phyloP scores from a whole-genome alignment of 2,888 invertebrate genomes.

The Eupeodes luniger region DNA sequence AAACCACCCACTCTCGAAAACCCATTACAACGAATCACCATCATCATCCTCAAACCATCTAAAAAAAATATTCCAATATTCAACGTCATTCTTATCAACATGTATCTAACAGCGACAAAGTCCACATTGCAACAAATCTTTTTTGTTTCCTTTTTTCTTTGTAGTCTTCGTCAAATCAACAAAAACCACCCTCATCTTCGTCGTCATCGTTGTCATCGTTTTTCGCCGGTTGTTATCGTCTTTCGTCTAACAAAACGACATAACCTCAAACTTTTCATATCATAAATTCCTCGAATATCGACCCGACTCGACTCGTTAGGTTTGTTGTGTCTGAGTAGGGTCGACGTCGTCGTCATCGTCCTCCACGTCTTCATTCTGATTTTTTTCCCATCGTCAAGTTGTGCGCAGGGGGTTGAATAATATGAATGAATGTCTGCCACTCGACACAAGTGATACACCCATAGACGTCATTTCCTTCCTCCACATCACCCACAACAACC shows the following conservation, averaged over 20 bases:
- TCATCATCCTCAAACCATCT: neutral
- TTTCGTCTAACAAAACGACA: neutral
- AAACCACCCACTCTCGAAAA: neutral
- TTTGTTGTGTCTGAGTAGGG: slow-evolving; percentile 75
- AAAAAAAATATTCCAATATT: slow-evolving; percentile 28
- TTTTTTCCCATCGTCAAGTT: slow-evolving; percentile 50
- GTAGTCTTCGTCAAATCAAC: slow-evolving; percentile 7
- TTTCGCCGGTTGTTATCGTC: too few species aligned
- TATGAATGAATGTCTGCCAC: slow-evolving; percentile 73
- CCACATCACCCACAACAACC: neutral
- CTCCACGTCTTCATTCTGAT: slow-evolving; percentile 47
- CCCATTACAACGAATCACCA: neutral
- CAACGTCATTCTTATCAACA: slow-evolving; percentile 72
- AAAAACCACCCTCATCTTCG: neutral
- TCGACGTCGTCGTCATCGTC: slow-evolving; percentile 24
- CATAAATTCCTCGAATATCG: slow-evolving; percentile 73
- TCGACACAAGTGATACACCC: slow-evolving; percentile 42
- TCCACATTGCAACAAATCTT: slow-evolving; percentile 67
- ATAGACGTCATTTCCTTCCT: slow-evolving; percentile 38
- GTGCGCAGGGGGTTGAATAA: slow-evolving; percentile 31
- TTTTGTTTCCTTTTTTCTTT: neutral
- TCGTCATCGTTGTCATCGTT: too few species aligned
- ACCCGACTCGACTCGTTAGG: slow-evolving; percentile 49
- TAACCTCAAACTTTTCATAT: slow-evolving; percentile 42
- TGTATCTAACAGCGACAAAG: slow-evolving; percentile 57